A percentile compares a stretch with the other conserved stretches of the same genome.
Evolutionary conservation across 2,888 invertebrate genomes (phyloP).

Genomic region (Camponotus fellah): DNA sequence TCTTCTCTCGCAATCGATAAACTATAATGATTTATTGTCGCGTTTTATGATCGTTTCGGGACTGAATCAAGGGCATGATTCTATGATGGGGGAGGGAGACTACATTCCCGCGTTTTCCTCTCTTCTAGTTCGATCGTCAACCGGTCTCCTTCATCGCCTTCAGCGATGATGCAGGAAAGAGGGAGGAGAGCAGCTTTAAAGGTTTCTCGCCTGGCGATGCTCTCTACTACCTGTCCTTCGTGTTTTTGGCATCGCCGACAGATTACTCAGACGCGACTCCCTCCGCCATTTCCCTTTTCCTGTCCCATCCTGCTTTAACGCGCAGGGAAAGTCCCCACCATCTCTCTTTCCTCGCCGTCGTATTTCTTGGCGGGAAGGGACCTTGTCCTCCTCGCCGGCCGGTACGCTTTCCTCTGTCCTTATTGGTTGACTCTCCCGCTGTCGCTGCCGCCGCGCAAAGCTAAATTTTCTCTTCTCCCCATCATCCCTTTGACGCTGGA

Average conservation of each 20-base stretch:
- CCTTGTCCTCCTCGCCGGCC: slow-evolving; percentile 55
- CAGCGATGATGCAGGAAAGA: neutral
- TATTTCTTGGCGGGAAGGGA: slow-evolving; percentile 73
- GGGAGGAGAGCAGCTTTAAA: slow-evolving; percentile 5
- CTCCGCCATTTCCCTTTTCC: slow-evolving; percentile 63
- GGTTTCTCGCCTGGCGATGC: slow-evolving; percentile 26
- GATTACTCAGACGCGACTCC: slow-evolving; percentile 17
- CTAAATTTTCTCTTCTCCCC: slow-evolving; percentile 29
- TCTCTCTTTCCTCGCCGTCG: slow-evolving; percentile 58
- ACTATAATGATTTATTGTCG: slow-evolving; percentile 49
- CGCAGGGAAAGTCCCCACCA: slow-evolving; percentile 60
- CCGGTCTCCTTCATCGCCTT: neutral
- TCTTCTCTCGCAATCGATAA: slow-evolving; percentile 45
- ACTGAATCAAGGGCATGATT: slow-evolving; percentile 51
- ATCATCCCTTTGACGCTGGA: neutral
- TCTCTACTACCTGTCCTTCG: slow-evolving; percentile 56
- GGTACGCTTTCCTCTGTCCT: slow-evolving; percentile 48
- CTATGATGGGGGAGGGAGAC: neutral
- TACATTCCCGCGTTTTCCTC: slow-evolving; percentile 25
- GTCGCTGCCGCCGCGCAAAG: neutral
- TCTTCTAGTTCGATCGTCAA: neutral
- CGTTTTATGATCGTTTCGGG: slow-evolving; percentile 44
- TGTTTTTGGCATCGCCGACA: slow-evolving; percentile 27
- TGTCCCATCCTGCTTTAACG: slow-evolving; percentile 67
- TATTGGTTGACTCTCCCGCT: slow-evolving; percentile 16